Base-by-base conservation (phyloP, 2,797 vertebrate genomes). In the Sphenopsis melanotis region DNA sequence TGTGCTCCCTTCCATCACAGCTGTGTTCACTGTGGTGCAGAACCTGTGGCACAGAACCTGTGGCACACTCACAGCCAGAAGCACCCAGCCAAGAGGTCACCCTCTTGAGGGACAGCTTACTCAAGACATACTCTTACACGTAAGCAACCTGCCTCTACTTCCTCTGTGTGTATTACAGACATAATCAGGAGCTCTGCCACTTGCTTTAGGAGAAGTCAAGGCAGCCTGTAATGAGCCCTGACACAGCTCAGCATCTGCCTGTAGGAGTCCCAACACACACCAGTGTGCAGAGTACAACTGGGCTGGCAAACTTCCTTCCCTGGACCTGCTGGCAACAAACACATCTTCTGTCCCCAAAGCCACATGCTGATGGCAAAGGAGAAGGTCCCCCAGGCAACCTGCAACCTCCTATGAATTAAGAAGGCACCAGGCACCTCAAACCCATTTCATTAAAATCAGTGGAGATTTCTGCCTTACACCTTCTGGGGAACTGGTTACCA, bases 1-100 rank as follows among this genome's bases (percentile, higher is more conserved):
- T 23, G 19, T 14, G 72, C 36, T 87, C 34, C 47, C 10, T 70
- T 71, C 46, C 32, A 61, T 26, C 46, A 34, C 65, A 64, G 68
- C n/a, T 26, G 20, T 7, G 19, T 27, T 71, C 52, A 59, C 39
- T 30, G 76, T 1, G 16, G 59, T 30, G 55, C 76, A 79, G 74
- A 92, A 86, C 37, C 41, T n/a, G 17, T 23, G 29, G 44, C 24
- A 15, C 0, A 78, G 72, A 92, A 85, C 42, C 42, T n/a, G 18
- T 21, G 30, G 42, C 26, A 16, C 0, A 0, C 27, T 68, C 29
- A 15, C 2, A 0, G n/a, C 39, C 65, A 78, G 44, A 32, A 60
- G 27, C 53, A 42, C 13, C 29, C 27, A 70, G 37, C 17, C 57
- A 26, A 70, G 37, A 90, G 53, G 29, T 32, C 30, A 71, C 36